Percentiles rank a stretch among this genome's conserved stretches.
These are phyloP conservation scores for Falco berigora DNA, from an alignment of 2,797 vertebrate species.

Conservation along the genomic window DNA sequence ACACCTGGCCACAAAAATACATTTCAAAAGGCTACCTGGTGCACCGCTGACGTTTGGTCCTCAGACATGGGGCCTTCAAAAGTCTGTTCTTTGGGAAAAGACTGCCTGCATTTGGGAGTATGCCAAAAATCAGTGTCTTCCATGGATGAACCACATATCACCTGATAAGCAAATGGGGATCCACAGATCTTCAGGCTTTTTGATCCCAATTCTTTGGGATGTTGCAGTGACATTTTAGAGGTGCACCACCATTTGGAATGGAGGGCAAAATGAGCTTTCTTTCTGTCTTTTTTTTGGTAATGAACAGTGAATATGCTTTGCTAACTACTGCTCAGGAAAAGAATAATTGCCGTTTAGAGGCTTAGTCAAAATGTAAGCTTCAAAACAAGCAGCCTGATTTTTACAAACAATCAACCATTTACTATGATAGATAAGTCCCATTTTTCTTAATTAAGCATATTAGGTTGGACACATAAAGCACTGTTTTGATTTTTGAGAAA, in stretches of 20 bases:
- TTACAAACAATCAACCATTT: neutral
- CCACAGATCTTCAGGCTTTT: neutral
- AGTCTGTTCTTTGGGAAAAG: neutral
- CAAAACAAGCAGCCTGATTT: neutral
- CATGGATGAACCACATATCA: neutral
- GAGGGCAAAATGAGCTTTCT: neutral
- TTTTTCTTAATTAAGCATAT: conserved; percentile 6
- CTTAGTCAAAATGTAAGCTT: neutral
- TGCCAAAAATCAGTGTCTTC: neutral
- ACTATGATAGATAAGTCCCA: neutral
- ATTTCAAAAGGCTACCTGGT: neutral
- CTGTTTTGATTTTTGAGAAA: neutral
- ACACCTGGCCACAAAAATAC: neutral
- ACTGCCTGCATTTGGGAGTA: neutral
- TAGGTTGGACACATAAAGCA: neutral
- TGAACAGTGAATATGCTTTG: neutral
- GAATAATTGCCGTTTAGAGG: neutral
- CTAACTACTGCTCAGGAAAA: neutral
- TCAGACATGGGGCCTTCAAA: neutral
- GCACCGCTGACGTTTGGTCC: neutral
- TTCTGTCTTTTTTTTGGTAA: neutral
- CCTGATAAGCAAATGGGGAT: neutral
- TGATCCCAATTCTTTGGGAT: neutral
- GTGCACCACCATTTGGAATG: neutral
- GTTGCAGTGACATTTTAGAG: neutral